These are phyloP conservation scores for Cerastis leucographa DNA, from an alignment of 2,888 invertebrate species.

Conservation along the genomic window DNA sequence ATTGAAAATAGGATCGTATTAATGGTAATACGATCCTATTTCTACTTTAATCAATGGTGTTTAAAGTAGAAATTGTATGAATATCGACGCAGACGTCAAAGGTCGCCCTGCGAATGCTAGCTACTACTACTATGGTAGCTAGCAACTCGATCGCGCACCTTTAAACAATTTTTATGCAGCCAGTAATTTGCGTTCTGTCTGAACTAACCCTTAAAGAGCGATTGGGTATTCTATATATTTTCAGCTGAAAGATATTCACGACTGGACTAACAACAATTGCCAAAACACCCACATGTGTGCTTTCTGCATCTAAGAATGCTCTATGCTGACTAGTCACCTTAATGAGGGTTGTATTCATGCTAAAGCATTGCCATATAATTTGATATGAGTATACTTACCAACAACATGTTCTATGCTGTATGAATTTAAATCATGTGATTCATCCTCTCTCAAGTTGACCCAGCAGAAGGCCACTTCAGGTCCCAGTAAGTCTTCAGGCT, in stretches of 20 bases:
- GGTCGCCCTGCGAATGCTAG: too few species aligned
- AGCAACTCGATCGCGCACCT: too few species aligned
- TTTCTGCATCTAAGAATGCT: not conserved
- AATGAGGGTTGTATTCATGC: not conserved
- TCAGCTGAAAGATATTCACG: not conserved
- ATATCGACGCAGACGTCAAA: too few species aligned
- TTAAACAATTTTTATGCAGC: too few species aligned
- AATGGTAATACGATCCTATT: too few species aligned
- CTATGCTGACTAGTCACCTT: not conserved
- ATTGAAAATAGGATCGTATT: too few species aligned
- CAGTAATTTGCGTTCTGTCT: too few species aligned
- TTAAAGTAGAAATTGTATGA: too few species aligned
- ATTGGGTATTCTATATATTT: not conserved
- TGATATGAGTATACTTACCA: constrained; percentile 74
- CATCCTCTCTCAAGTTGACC: constrained; percentile 92
- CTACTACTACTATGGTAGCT: too few species aligned
- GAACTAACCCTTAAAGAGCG: too few species aligned
- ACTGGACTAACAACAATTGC: not conserved
- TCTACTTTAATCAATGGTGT: too few species aligned
- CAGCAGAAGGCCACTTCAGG: constrained; percentile 92
- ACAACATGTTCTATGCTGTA: constrained; percentile 92
- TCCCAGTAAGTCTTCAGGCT: constrained; percentile 91
- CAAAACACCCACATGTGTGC: not conserved
- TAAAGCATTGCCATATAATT: not conserved
- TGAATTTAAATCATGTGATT: constrained; percentile 90